These are phyloP conservation scores for Drosophila cognata DNA, from an alignment of 2,888 invertebrate species.

Conservation along the genomic window DNA sequence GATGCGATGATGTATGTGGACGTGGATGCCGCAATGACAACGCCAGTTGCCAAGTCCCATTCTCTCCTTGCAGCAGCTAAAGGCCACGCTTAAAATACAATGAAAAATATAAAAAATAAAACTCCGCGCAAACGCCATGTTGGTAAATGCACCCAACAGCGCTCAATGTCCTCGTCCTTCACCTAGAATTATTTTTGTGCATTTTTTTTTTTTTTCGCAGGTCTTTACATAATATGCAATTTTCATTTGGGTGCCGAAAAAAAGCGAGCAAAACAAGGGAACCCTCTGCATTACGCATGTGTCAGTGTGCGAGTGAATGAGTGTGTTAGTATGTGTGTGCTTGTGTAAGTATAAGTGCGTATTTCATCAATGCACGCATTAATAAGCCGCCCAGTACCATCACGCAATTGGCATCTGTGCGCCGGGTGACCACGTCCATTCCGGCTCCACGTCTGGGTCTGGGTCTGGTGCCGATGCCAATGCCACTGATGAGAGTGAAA, in stretches of 20 bases:
- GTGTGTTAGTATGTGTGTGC: constrained; percentile 24
- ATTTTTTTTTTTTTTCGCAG: constrained; percentile 57
- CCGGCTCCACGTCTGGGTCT: constrained; percentile 2
- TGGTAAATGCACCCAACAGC: constrained; percentile 34
- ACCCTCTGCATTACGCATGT: constrained; percentile 73
- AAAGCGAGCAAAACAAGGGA: constrained; percentile 53
- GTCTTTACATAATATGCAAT: constrained; percentile 82
- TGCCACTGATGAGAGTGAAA: constrained; percentile 59
- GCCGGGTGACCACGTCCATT: constrained; percentile 51
- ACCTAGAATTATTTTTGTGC: constrained; percentile 82
- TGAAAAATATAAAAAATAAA: constrained; percentile 41
- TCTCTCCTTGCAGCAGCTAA: constrained; percentile 16
- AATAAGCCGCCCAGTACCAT: constrained; percentile 68
- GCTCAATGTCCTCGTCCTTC: constrained; percentile 79
- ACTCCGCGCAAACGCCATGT: constrained; percentile 58
- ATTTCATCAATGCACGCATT: constrained; percentile 81
- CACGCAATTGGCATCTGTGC: constrained; percentile 56
- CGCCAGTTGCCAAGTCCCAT: constrained; percentile 47
- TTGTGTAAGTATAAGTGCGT: constrained; percentile 63
- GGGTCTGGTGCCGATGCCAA: constrained; percentile 6
- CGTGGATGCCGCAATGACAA: constrained; percentile 53
- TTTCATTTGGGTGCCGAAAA: constrained; percentile 72
- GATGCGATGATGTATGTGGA: constrained; percentile 73
- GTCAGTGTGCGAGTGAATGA: constrained; percentile 40
- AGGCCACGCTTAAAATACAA: constrained; percentile 68